Base-by-base conservation (phyloP, 2,888 invertebrate genomes). In the Actias luna region DNA sequence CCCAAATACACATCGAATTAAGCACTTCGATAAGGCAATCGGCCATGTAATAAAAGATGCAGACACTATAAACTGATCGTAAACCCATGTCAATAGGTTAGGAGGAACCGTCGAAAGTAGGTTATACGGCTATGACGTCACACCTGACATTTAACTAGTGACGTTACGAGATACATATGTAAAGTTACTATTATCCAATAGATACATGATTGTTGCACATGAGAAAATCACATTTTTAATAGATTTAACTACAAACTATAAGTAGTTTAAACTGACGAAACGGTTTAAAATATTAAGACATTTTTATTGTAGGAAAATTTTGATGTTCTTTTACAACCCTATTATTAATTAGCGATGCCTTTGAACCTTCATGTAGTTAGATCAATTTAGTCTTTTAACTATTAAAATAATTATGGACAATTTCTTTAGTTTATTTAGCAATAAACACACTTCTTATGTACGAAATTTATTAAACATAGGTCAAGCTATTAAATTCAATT, bases 71-170 rank as follows among this genome's bases (percentile, higher is more conserved):
- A 67, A 63, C 61, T 52, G 55, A 16, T 62, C 65, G 66, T 70
- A 70, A 74, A 73, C 67, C 66, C 66, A 59, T 69, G 65, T 65
- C 69, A 67, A 66, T 70, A 68, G 75, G 75, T 72, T 71, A 73
- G 74, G 63, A 68, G 64, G 63, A 52, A 57, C 59, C 36, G 50
- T 64, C 58, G 65, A 63, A 82, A 76, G 73, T 82, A 71, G 81
- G 82, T 80, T 80, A 75, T 67, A 61, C 50, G 61, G 61, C 62
- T 36, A 69, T 80, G 78, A 79, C 81, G 80, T 78, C 75, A 79
- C 66, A 12, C 25, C 46, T 74, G 79, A 70, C 78, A 78, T 78
- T 76, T 75, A 72, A 69, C 68, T 65, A 62, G 67, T 72, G 72
- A 78, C 77, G 78, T 80, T 75, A 78, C 63, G 35, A 62, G 65